Conservation (phyloP, 2,888 invertebrate species). For the Agriotes lineatus region DNA sequence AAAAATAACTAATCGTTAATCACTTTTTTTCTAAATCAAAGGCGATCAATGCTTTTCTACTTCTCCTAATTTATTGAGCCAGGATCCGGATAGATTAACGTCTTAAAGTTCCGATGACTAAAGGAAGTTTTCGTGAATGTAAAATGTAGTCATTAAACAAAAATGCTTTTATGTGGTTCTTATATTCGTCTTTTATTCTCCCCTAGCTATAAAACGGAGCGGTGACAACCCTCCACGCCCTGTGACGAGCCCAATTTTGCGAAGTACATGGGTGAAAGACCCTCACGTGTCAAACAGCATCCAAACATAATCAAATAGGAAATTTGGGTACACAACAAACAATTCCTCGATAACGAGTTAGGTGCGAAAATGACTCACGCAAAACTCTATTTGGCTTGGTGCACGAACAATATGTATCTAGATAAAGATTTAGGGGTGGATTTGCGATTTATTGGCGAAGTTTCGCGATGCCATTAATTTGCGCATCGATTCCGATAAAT, state of each 20-base stretch:
- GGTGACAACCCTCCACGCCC: neutral
- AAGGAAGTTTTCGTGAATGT: neutral
- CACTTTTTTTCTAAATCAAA: too few species aligned
- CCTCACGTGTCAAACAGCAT: neutral
- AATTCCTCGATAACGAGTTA: neutral
- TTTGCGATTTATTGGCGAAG: neutral
- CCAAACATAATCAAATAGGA: constrained; percentile 3
- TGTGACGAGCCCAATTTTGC: neutral
- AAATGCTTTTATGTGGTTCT: too few species aligned
- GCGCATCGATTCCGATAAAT: neutral
- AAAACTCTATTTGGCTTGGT: neutral
- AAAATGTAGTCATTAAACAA: too few species aligned
- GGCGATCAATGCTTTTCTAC: too few species aligned
- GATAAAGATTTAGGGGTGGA: neutral
- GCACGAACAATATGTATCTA: neutral
- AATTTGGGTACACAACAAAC: neutral
- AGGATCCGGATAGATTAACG: too few species aligned
- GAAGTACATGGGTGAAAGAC: constrained; percentile 1
- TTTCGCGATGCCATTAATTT: neutral
- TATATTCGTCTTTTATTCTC: too few species aligned
- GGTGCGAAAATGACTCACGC: neutral
- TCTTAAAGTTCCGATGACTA: too few species aligned
- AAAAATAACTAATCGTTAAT: too few species aligned
- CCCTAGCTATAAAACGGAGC: too few species aligned
- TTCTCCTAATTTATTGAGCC: too few species aligned